phyloP scores from a whole-genome alignment of 2,797 vertebrate genomes.

The Potorous gilbertii region DNA sequence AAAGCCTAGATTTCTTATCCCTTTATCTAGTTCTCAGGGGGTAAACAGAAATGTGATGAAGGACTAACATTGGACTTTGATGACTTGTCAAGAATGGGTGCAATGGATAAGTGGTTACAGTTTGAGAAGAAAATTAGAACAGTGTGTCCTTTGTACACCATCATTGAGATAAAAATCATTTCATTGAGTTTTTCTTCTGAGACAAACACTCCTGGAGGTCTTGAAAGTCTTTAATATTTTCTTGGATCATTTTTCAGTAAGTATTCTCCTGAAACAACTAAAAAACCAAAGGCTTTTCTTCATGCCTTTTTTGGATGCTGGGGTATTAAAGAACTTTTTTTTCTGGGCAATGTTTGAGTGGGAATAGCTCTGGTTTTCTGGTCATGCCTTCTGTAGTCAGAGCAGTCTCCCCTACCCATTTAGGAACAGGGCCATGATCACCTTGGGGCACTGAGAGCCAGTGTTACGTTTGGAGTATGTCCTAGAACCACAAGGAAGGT shows the following conservation, averaged over 20 bases:
- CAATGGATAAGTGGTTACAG: background rate
- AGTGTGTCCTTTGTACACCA: background rate
- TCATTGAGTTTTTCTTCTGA: slow-evolving; percentile 14
- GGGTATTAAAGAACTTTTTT: slow-evolving; percentile 1
- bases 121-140: slow-evolving; percentile 28
- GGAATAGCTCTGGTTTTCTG: background rate
- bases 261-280: background rate
- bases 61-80: background rate
- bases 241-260: background rate
- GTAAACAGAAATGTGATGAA: background rate
- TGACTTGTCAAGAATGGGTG: accelerated
- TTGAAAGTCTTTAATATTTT: background rate
- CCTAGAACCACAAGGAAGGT: background rate
- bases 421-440: background rate
- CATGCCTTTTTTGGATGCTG: slow-evolving; percentile 18
- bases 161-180: slow-evolving; percentile 10
- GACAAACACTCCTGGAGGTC: slow-evolving; percentile 2
- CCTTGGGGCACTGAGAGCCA: background rate
- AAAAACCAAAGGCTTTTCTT: background rate
- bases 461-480: background rate
- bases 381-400: background rate
- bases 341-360: background rate
- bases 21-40: background rate
- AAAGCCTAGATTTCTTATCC: background rate
- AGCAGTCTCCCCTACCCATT: background rate